Base-by-base conservation (phyloP, 2,888 invertebrate genomes). In the Kryphioiulus occultus region DNA sequence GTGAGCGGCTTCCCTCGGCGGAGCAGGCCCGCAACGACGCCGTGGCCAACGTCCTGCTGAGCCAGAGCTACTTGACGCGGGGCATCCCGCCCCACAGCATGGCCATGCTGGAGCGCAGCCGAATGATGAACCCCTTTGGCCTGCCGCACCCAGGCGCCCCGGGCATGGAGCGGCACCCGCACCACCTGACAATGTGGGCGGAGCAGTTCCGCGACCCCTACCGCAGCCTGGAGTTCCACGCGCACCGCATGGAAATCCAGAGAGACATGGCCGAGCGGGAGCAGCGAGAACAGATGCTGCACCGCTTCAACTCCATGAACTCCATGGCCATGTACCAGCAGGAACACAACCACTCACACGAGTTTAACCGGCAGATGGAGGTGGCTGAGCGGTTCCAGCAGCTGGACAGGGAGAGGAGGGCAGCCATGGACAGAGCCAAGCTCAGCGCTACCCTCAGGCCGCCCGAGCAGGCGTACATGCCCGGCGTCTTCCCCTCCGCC, bases 91-190 rank as follows among this genome's bases (percentile, higher is more conserved):
- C 85, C 4, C 86, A 86, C 17, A 78, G 86, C 59, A 35, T 87
- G 44, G 78, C 89, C 19, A 88, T 89, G 89, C 26, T 89, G 86
- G 89, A 89, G 30, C 39, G 89, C 85, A 88, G 78, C 83, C 85
- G 89, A 22, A 88, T 89, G 89, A 53, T 88, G 88, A 78, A 88
- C 53, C 44, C 85, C 44, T 53, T 83, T 47, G 47, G 88, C 44
- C 32, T 39, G 42, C 32, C 22, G 32, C 47, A 42, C 30, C 44
- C 44, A 42, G 68, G 17, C 30, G 44, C 85, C n/a, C 39, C 88
- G 4, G 59, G 35, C 59, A 84, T 88, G 22, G 44, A 85, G 42
- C 59, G 86, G 22, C 87, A 85, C 84, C 85, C 53, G 19, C 87
- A 87, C 78, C 88, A 85, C 82, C 42, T 88, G 10, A 39, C 85